Evolutionary conservation across 2,888 invertebrate genomes (phyloP).

Genomic region (Crepidodera aurea): DNA sequence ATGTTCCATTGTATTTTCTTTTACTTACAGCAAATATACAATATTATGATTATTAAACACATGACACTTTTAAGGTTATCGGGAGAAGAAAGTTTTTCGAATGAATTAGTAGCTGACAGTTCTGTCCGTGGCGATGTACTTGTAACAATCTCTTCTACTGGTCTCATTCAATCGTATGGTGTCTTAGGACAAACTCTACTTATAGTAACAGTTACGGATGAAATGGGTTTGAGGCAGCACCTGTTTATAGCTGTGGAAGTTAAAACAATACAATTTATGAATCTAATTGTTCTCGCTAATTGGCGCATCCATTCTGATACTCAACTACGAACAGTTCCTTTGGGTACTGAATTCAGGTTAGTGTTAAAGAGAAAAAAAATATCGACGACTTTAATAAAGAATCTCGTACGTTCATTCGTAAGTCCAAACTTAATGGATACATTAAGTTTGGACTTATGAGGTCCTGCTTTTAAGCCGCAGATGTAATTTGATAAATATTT

Average conservation of each 20-base stretch:
- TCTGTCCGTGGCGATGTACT: slow-evolving; percentile 47
- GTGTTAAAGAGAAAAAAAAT: neutral
- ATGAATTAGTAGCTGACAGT: slow-evolving; percentile 46
- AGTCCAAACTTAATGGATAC: no score
- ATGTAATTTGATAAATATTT: no score
- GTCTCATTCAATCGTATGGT: slow-evolving; percentile 56
- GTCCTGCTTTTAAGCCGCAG: no score
- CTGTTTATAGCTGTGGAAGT: slow-evolving; percentile 64
- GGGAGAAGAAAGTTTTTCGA: slow-evolving; percentile 43
- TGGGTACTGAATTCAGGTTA: slow-evolving; percentile 63
- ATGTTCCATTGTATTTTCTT: no score
- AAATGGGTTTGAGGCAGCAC: slow-evolving; percentile 64
- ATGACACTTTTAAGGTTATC: slow-evolving; percentile 43
- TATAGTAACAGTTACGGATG: slow-evolving; percentile 63
- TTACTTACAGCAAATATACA: slow-evolving; percentile 5
- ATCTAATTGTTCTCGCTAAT: slow-evolving; percentile 54
- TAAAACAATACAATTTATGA: slow-evolving; percentile 62
- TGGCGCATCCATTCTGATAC: slow-evolving; percentile 54
- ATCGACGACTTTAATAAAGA: no score
- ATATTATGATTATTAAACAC: no score
- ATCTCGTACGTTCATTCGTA: no score
- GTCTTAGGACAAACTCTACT: slow-evolving; percentile 60
- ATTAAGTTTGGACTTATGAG: no score
- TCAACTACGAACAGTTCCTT: slow-evolving; percentile 59
- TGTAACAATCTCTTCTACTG: slow-evolving; percentile 54